Evolutionary conservation across 2,113 vertebrate genomes (phyloP).

Genomic region (Salvelinus alpinus): DNA sequence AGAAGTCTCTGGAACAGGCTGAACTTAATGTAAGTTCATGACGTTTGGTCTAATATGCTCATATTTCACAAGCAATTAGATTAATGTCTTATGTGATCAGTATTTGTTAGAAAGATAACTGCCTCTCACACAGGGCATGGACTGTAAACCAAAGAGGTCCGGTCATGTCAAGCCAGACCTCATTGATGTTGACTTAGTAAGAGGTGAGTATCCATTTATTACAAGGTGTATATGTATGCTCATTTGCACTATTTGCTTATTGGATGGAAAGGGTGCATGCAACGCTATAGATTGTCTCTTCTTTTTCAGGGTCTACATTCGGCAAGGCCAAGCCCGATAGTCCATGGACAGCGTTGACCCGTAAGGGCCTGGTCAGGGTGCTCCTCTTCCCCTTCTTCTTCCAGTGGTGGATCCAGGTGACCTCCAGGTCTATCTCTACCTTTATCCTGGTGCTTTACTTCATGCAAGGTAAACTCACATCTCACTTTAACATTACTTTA

Average conservation of each 20-base stretch:
- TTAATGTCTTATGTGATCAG: background rate
- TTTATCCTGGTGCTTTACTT: slow-evolving; percentile 90
- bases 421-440: slow-evolving; percentile 84
- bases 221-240: background rate
- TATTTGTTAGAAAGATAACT: background rate
- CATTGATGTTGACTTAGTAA: slow-evolving; percentile 94
- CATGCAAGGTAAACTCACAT: slow-evolving; percentile 82
- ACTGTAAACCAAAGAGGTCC: slow-evolving; percentile 89
- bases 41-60: background rate
- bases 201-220: slow-evolving; percentile 79
- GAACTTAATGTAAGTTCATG: slow-evolving; percentile 85
- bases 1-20: slow-evolving; percentile 91
- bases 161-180: slow-evolving; percentile 90
- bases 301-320: slow-evolving; percentile 89
- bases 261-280: background rate
- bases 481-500: no score
- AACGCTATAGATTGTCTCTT: background rate
- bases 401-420: slow-evolving; percentile 97
- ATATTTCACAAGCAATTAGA: background rate
- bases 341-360: slow-evolving; percentile 89
- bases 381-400: slow-evolving; percentile 93
- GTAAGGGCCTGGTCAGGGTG: slow-evolving; percentile 93
- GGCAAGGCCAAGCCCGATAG: slow-evolving; percentile 97
- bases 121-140: slow-evolving; percentile 78
- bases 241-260: background rate